Evolutionary conservation across 2,797 vertebrate species (phyloP).

Genomic region (Brotula barbata): DNA sequence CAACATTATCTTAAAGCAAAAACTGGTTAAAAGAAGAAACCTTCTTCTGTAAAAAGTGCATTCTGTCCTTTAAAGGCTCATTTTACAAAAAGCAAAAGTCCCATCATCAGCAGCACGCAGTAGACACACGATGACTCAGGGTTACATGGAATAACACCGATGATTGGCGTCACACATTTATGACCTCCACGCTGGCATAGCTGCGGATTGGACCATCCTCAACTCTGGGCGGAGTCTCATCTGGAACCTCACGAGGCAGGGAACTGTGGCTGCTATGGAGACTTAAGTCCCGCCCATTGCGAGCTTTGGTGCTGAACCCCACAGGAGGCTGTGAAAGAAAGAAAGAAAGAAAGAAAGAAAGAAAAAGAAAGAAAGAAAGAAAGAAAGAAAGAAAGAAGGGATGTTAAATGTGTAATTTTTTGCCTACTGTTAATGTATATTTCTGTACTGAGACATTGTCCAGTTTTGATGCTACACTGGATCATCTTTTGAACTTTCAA

Average conservation of each 20-base stretch:
- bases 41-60: conserved; percentile 62
- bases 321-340: conserved; percentile 72
- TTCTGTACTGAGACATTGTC: no score
- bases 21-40: conserved; percentile 32
- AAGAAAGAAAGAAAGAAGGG: no score
- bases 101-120: conserved; percentile 29
- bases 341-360: no score
- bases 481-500: no score
- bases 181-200: conserved; percentile 78
- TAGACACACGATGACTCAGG: conserved; percentile 29
- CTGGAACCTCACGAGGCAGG: conserved; percentile 69
- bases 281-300: conserved; percentile 70
- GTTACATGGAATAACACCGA: conserved; percentile 11
- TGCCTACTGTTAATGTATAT: no score
- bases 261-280: conserved; percentile 77
- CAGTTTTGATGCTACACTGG: no score
- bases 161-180: conserved; percentile 75
- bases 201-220: conserved; percentile 74
- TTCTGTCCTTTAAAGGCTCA: conserved; percentile 52
- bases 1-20: conserved; percentile 22
- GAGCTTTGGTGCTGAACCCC: conserved; percentile 77
- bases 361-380: no score
- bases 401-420: no score
- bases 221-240: conserved; percentile 65
- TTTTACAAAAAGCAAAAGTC: conserved; percentile 33